Conservation (phyloP, 1,140 invertebrate genomes). For the Bilobella aurantiaca region DNA sequence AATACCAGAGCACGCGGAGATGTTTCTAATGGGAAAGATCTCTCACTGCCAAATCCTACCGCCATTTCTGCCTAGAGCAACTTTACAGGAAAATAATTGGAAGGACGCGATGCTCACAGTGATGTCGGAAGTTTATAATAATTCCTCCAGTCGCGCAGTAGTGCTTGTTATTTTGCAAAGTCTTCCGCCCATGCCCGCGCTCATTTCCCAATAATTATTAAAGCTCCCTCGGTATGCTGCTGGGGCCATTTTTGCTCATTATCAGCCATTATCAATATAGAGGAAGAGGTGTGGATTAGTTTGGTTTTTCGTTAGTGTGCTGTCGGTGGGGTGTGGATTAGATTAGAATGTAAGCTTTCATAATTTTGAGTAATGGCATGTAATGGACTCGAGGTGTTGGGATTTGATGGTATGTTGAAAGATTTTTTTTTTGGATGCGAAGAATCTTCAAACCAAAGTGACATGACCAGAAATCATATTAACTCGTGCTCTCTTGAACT, state of each 20-base stretch:
- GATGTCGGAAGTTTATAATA: too few species aligned
- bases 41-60: neutral
- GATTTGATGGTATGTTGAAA: too few species aligned
- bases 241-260: neutral
- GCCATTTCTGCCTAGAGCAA: too few species aligned
- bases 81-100: constrained; percentile 1
- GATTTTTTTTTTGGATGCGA: too few species aligned
- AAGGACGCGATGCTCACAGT: too few species aligned
- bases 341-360: constrained; percentile 2
- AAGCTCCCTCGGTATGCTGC: neutral
- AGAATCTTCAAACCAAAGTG: too few species aligned
- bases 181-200: too few species aligned
- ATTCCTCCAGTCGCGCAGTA: too few species aligned
- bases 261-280: constrained; percentile 2
- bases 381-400: neutral
- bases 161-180: neutral
- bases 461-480: neutral
- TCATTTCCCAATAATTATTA: neutral
- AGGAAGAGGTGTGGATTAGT: too few species aligned
- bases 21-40: neutral
- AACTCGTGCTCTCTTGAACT: neutral
- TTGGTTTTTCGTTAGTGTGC: neutral
- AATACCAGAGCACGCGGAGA: neutral
- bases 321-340: neutral
- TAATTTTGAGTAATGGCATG: too few species aligned